Conservation (phyloP, 2,113 vertebrate species). For the Sardina pilchardus region DNA sequence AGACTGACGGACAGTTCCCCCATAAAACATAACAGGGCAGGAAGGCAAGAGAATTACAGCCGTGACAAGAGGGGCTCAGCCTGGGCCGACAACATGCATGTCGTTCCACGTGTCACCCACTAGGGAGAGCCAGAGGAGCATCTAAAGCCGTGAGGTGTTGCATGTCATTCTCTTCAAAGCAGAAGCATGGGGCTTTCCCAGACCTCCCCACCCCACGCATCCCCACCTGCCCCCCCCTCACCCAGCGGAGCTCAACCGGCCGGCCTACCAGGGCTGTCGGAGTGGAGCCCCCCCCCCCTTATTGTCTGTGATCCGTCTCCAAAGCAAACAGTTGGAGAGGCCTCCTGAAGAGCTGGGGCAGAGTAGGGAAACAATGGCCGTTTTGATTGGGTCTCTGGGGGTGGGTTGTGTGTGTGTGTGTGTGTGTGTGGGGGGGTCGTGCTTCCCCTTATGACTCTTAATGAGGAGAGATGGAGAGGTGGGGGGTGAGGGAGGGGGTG, state of each 20-base stretch:
- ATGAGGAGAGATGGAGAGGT: neutral
- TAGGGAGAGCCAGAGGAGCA: constrained; percentile 33
- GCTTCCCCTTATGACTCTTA: neutral
- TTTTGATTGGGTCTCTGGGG: constrained; percentile 30
- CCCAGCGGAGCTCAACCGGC: neutral
- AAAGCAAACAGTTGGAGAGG: constrained; percentile 44
- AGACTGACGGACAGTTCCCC: neutral
- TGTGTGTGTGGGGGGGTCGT: too few species aligned
- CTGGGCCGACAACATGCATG: neutral
- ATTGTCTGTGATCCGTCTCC: constrained; percentile 38
- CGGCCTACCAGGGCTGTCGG: neutral
- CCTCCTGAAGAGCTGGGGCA: constrained; percentile 3
- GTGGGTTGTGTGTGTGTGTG: neutral
- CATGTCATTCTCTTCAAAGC: neutral
- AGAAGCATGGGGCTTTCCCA: constrained; percentile 42
- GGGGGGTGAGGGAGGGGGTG: too few species aligned
- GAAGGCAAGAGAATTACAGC: neutral
- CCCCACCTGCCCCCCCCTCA: neutral
- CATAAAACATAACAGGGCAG: neutral
- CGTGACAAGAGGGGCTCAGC: neutral
- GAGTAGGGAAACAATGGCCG: constrained; percentile 3
- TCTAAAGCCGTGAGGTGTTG: neutral
- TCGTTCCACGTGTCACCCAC: constrained; percentile 25
- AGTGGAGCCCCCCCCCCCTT: neutral
- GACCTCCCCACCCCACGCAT: constrained; percentile 8